Evolutionary conservation across 2,888 invertebrate genomes (phyloP).

Genomic region (Fragum whitleyi): DNA sequence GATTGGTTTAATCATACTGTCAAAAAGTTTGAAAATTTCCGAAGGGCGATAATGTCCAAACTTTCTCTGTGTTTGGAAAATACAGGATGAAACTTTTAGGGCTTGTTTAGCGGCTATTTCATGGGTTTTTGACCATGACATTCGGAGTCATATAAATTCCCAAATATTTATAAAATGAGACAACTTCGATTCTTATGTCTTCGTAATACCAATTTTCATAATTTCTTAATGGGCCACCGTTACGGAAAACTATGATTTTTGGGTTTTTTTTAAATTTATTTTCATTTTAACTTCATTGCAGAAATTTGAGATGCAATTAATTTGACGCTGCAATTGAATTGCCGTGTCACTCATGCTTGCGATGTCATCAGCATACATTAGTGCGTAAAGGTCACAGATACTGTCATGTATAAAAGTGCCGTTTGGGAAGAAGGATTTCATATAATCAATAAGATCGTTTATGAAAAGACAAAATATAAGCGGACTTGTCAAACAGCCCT

Average conservation of each 20-base stretch:
- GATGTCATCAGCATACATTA: background rate
- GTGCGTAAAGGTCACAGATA: background rate
- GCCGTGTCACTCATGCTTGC: background rate
- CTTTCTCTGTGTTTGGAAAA: too few relatives aligned
- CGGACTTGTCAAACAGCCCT: too few relatives aligned
- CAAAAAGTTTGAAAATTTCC: too few relatives aligned
- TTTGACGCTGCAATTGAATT: background rate
- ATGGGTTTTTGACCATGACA: background rate
- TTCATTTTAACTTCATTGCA: background rate
- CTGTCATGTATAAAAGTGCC: background rate
- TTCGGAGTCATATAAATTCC: background rate
- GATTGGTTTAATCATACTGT: too few relatives aligned
- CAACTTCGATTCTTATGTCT: too few relatives aligned
- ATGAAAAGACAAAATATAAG: background rate
- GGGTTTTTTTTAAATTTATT: slow-evolving; percentile 10
- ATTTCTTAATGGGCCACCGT: background rate
- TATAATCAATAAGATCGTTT: background rate
- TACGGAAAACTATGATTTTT: background rate
- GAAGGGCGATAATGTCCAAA: too few relatives aligned
- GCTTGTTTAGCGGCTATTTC: background rate
- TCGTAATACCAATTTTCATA: background rate
- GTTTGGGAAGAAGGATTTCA: too few relatives aligned
- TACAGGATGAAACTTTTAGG: background rate
- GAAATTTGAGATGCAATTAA: background rate
- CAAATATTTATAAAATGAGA: too few relatives aligned